These are phyloP conservation scores for Arothron firmamentum DNA, from an alignment of 2,113 vertebrate species.

Conservation along the genomic window DNA sequence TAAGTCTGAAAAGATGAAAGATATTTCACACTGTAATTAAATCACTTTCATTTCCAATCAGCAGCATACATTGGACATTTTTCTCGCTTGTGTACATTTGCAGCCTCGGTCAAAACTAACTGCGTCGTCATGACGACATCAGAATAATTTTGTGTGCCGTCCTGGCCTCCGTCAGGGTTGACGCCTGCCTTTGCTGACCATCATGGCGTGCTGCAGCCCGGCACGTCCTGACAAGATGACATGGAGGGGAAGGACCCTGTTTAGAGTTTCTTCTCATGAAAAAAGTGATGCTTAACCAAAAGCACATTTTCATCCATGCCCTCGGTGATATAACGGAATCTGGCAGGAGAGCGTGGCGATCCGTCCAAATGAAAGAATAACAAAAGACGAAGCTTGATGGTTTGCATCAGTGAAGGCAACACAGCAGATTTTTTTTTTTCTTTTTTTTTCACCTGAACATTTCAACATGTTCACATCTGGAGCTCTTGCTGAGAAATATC, in stretches of 20 bases:
- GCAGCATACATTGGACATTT: too few species aligned
- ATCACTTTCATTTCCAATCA: too few species aligned
- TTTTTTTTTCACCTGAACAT: constrained; percentile 32
- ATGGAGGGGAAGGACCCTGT: too few species aligned
- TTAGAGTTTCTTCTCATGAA: constrained; percentile 26
- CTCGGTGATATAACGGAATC: constrained; percentile 58
- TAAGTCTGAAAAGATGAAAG: too few species aligned
- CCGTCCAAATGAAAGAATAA: constrained; percentile 64
- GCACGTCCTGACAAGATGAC: background rate
- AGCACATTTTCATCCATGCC: constrained; percentile 65
- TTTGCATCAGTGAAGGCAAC: constrained; percentile 16
- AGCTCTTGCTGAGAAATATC: constrained; percentile 45
- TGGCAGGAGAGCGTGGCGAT: constrained; percentile 49
- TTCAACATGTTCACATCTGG: constrained; percentile 60
- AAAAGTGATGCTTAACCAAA: constrained; percentile 62
- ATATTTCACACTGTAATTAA: too few species aligned
- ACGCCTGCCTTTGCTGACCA: too few species aligned
- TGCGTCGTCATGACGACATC: too few species aligned
- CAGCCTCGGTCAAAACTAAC: too few species aligned
- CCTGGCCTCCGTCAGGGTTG: too few species aligned
- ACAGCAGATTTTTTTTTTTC: constrained; percentile 15
- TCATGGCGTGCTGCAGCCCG: too few species aligned
- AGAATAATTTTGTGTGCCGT: too few species aligned
- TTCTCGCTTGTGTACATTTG: too few species aligned
- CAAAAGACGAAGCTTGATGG: constrained; percentile 43